phyloP scores from a whole-genome alignment of 2,888 invertebrate genomes.

The Empis livida region DNA sequence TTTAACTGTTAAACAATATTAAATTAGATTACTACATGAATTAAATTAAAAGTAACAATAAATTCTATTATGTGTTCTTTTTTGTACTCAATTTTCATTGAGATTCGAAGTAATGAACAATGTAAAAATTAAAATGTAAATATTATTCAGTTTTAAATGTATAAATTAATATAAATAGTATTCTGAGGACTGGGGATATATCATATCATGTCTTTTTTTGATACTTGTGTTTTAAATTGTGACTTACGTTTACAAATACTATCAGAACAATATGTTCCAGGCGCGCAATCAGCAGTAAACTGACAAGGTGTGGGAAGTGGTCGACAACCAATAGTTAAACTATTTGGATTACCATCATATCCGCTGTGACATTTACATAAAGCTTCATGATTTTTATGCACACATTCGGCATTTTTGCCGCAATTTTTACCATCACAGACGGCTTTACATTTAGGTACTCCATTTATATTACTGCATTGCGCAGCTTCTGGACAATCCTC shows the following conservation, averaged over 20 bases:
- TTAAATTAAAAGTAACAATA: too few species aligned
- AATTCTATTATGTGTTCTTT: too few species aligned
- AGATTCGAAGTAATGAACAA: too few species aligned
- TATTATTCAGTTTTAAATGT: too few species aligned
- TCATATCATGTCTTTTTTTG: too few species aligned
- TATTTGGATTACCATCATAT: constrained; percentile 63
- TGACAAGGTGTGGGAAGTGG: constrained; percentile 61
- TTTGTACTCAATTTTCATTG: too few species aligned
- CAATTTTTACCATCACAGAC: constrained; percentile 67
- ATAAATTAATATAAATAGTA: too few species aligned
- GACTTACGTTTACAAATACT: constrained; percentile 67
- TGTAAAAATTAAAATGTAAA: too few species aligned
- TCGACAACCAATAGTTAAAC: constrained; percentile 56
- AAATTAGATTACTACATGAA: too few species aligned
- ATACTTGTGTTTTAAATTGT: neutral
- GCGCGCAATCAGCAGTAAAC: constrained; percentile 58
- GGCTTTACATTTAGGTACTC: constrained; percentile 67
- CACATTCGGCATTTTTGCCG: constrained; percentile 74
- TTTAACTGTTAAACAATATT: too few species aligned
- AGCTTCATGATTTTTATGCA: constrained; percentile 59
- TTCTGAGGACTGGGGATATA: too few species aligned
- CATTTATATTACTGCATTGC: constrained; percentile 57
- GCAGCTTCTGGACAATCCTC: constrained; percentile 71
- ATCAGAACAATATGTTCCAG: constrained; percentile 70
- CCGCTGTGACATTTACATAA: constrained; percentile 67